A percentile compares a stretch with the other conserved stretches of the same genome.
phyloP scores from a whole-genome alignment of 2,113 vertebrate species.

The Salminus brasiliensis region DNA sequence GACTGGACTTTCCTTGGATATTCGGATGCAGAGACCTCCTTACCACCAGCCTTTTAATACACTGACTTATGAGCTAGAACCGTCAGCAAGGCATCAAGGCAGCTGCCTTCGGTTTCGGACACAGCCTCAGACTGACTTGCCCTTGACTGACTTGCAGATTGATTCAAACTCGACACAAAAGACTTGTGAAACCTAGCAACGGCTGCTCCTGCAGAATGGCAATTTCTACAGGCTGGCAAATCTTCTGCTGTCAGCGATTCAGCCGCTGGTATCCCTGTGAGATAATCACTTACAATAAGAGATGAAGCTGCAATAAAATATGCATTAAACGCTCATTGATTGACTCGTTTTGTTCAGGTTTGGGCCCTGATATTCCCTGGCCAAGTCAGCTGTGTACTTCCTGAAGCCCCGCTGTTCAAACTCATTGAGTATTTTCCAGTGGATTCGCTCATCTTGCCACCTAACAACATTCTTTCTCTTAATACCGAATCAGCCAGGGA shows the following conservation, averaged over 20 bases:
- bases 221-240: slow-evolving; percentile 56
- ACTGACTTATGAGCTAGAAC: too few relatives aligned
- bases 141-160: too few relatives aligned
- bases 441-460: background rate
- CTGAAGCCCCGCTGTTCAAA: background rate
- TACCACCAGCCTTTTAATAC: too few relatives aligned
- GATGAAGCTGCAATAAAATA: background rate
- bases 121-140: too few relatives aligned
- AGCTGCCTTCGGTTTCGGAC: too few relatives aligned
- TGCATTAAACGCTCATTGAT: slow-evolving; percentile 8
- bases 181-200: slow-evolving; percentile 64
- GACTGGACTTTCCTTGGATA: too few relatives aligned
- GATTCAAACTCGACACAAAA: too few relatives aligned
- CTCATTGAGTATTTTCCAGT: background rate
- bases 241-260: background rate
- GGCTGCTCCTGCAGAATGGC: slow-evolving; percentile 60
- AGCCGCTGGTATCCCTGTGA: background rate
- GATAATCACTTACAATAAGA: background rate
- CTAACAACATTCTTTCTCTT: background rate
- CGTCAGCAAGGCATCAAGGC: too few relatives aligned
- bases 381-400: background rate
- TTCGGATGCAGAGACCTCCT: too few relatives aligned
- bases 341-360: background rate
- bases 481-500: too few relatives aligned
- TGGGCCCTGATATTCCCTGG: background rate